Base-by-base conservation (phyloP, 2,113 vertebrate species). In the Chionis minor region DNA sequence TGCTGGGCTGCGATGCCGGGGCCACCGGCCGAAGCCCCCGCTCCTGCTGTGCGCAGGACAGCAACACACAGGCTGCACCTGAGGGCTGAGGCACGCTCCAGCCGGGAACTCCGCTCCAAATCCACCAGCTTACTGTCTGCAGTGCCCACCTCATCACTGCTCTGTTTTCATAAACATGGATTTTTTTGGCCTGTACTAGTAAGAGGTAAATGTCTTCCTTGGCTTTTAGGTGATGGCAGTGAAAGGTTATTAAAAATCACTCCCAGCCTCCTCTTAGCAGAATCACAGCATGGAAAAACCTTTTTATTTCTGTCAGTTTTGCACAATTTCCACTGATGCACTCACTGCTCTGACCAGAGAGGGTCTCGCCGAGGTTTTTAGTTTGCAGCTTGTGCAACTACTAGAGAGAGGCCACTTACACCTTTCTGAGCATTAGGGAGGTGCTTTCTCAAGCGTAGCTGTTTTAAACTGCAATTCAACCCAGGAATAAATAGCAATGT, bases 381-480 rank as follows among this genome's bases (percentile, higher is more conserved):
- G 54, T 79, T 82, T 62, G 81, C 77, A 91, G 70, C 88, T 87
- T 79, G 52, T 49, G 88, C 91, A 67, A 65, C 55, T 73, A 52
- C 72, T 42, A 2, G 38, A 82, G 65, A 2, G 38, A 82, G 65
- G 69, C 88, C 92, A 66, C 78, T 94, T 93, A 67, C 88, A 94
- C 95, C 92, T 96, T 91, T 40, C 74, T 59, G 82, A 74, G 87
- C 75, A 20, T 55, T 26, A 58, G 58, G 28, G 33, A 79, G 84
- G 55, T 69, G 90, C 81, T 62, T 93, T 49, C 90, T 90, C 78
- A 80, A 93, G 92, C 4, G 4, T 88, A 77, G 88, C 88, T 63
- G 67, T 81, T 96, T 62, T 70, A 93, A 81, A 92, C 90, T 62
- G 75, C 63, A 92, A 92, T 86, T 67, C 87, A 92, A 81, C 59